Evolutionary conservation across 2,888 invertebrate genomes (phyloP).

Genomic region (Lithosia quadra): DNA sequence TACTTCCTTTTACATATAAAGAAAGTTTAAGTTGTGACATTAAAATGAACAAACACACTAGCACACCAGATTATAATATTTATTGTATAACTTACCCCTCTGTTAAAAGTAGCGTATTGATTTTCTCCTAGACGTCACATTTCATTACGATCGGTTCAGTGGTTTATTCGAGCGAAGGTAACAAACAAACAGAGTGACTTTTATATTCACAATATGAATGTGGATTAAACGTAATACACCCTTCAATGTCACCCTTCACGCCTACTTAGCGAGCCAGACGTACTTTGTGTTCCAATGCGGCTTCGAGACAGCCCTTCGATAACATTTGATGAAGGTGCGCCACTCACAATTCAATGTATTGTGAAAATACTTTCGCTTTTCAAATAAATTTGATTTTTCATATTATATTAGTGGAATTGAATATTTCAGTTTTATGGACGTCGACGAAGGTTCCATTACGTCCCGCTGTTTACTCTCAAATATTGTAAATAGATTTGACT

Average conservation of each 20-base stretch:
- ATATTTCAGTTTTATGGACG: not conserved
- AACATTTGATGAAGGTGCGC: slow-evolving; percentile 24
- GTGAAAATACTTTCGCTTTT: slow-evolving; percentile 11
- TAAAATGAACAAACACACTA: not conserved
- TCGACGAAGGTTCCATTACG: not conserved
- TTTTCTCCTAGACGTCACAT: not conserved
- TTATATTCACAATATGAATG: not conserved
- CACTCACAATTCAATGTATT: slow-evolving; percentile 13
- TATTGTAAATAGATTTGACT: slow-evolving; percentile 3
- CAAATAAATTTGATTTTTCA: slow-evolving; percentile 23
- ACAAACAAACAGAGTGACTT: not conserved
- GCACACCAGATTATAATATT: not conserved
- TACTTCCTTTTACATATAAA: too few species aligned
- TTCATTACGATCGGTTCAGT: not conserved
- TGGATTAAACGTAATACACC: not conserved
- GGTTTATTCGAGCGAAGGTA: not conserved
- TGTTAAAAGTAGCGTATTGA: not conserved
- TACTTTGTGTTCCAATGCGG: slow-evolving; percentile 11
- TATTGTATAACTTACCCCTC: too few species aligned
- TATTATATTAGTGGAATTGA: slow-evolving; percentile 1
- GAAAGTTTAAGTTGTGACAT: too few species aligned
- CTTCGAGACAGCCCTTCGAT: slow-evolving; percentile 20
- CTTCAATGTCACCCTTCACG: not conserved
- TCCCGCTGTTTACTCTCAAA: not conserved
- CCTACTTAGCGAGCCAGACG: not conserved